Conservation (phyloP, 2,797 vertebrate species). For the Buceros bicornis region DNA sequence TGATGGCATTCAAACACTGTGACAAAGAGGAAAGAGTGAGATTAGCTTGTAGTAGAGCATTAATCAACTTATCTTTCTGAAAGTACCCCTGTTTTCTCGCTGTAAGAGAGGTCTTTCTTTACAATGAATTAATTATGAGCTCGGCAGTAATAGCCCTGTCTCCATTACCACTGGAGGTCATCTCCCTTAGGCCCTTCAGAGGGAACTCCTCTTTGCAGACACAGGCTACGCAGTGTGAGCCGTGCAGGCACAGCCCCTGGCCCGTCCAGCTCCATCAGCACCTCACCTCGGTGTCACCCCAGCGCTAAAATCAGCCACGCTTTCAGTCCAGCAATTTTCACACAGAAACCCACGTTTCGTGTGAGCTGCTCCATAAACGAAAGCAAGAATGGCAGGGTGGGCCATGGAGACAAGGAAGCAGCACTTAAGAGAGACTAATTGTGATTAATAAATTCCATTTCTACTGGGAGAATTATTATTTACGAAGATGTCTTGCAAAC, state of each 20-base stretch:
- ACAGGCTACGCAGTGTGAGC: fast-evolving
- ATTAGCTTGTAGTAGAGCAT: not conserved
- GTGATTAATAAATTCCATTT: conserved; percentile 14
- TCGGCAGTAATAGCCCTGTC: not conserved
- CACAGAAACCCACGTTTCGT: not conserved
- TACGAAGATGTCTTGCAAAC: not conserved
- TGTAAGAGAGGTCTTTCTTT: not conserved
- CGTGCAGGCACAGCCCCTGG: not conserved
- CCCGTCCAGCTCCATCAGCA: not conserved
- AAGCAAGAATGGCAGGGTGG: not conserved
- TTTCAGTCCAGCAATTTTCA: not conserved
- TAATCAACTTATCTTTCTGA: not conserved
- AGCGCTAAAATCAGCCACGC: not conserved
- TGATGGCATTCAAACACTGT: not conserved
- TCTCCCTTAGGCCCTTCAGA: not conserved
- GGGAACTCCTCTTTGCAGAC: not conserved
- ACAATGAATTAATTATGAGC: conserved; percentile 1
- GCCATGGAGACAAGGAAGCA: not conserved
- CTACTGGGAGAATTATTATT: not conserved
- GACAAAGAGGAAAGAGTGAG: not conserved
- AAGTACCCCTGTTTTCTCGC: not conserved
- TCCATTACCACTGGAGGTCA: not conserved
- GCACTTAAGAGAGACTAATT: not conserved
- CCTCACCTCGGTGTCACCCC: not conserved
- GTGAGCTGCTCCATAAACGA: not conserved